Evolutionary conservation across 2,888 invertebrate species (phyloP).

Genomic region (Caradrina clavipalpis): DNA sequence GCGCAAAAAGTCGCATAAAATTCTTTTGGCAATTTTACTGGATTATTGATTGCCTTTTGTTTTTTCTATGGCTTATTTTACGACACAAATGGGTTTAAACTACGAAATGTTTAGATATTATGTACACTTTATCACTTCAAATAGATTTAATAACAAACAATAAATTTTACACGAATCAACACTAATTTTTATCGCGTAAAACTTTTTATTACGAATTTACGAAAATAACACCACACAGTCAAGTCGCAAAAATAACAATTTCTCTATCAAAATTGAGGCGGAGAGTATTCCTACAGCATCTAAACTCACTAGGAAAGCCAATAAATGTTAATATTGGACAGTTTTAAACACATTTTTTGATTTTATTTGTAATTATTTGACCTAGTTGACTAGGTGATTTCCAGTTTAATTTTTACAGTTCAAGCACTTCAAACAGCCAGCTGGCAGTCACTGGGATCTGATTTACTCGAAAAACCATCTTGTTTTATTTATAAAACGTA

Average conservation of each 20-base stretch:
- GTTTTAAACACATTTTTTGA: constrained; percentile 47
- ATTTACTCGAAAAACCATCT: constrained; percentile 62
- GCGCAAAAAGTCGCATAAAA: neutral
- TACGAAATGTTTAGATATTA: constrained; percentile 49
- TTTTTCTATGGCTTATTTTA: constrained; percentile 56
- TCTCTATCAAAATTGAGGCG: constrained; percentile 36
- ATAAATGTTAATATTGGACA: constrained; percentile 35
- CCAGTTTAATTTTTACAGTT: constrained; percentile 57
- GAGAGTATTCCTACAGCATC: constrained; percentile 28
- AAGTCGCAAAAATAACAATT: constrained; percentile 28
- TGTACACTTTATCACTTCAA: constrained; percentile 52
- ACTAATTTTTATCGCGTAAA: constrained; percentile 24
- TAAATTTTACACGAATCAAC: constrained; percentile 31
- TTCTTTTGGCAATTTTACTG: constrained; percentile 49
- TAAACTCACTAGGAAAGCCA: constrained; percentile 6
- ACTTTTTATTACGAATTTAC: constrained; percentile 44
- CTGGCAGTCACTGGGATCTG: constrained; percentile 40
- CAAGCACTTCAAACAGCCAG: constrained; percentile 49
- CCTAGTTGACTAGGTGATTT: constrained; percentile 62
- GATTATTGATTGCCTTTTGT: constrained; percentile 18
- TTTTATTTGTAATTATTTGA: constrained; percentile 59
- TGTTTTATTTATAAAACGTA: constrained; percentile 79
- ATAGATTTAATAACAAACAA: constrained; percentile 31
- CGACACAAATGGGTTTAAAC: constrained; percentile 61
- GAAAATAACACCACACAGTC: constrained; percentile 33